These are phyloP conservation scores for Tenualosa thibaudeaui DNA, from an alignment of 2,797 vertebrate species.

Conservation along the genomic window DNA sequence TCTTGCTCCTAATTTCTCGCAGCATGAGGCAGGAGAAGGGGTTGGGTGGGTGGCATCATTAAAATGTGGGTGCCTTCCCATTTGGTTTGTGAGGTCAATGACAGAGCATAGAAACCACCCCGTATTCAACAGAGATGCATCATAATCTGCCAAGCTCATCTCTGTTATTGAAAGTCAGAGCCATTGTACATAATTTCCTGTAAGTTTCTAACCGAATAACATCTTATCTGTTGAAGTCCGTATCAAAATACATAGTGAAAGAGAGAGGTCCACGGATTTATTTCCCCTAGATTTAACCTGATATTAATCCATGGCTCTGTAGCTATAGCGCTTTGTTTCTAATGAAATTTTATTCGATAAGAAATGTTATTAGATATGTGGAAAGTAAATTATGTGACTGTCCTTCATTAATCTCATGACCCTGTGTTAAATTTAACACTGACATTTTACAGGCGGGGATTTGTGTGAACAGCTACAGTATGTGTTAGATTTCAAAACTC, in stretches of 20 bases:
- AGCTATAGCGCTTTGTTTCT: neutral
- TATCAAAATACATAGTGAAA: neutral
- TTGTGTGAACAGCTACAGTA: neutral
- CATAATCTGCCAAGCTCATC: neutral
- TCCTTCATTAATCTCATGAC: constrained; percentile 7
- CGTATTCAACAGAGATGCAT: neutral
- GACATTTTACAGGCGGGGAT: neutral
- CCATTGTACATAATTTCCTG: neutral
- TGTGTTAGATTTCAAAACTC: neutral
- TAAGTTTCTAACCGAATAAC: neutral
- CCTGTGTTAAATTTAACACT: constrained; percentile 7
- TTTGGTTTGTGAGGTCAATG: neutral
- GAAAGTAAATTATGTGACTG: neutral
- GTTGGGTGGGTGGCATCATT: neutral
- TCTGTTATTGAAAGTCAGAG: neutral
- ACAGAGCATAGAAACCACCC: neutral
- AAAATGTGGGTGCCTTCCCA: neutral
- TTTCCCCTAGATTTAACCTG: neutral
- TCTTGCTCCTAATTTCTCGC: neutral
- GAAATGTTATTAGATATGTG: neutral
- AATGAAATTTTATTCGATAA: neutral
- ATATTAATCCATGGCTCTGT: neutral
- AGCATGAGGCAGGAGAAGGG: neutral
- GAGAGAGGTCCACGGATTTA: neutral
- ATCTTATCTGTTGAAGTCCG: neutral